Evolutionary conservation across 2,113 vertebrate species (phyloP).

Genomic region (Paralichthys olivaceus): DNA sequence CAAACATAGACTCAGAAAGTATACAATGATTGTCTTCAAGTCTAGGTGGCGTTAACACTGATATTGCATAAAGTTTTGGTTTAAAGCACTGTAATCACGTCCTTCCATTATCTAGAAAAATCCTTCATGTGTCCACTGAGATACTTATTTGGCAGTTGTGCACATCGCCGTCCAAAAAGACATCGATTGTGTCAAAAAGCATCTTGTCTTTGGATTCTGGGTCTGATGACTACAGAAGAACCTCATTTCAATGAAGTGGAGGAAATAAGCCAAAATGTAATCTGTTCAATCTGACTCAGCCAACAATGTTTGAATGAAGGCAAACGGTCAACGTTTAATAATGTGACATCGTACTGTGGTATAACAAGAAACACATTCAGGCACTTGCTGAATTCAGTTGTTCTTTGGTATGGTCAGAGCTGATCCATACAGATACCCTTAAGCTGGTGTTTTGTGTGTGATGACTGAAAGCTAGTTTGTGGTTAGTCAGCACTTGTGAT

Average conservation of each 20-base stretch:
- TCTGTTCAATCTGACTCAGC: slow-evolving; percentile 1
- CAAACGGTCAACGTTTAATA: background rate
- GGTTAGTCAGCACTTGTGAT: background rate
- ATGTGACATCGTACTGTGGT: slow-evolving; percentile 4
- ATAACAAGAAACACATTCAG: slow-evolving; percentile 5
- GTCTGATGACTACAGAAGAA: slow-evolving; percentile 3
- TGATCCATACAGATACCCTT: background rate
- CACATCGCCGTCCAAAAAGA: slow-evolving; percentile 43
- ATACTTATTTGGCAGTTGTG: slow-evolving; percentile 44
- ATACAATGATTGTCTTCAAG: slow-evolving; percentile 69
- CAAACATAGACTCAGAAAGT: slow-evolving; percentile 62
- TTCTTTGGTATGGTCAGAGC: slow-evolving; percentile 43
- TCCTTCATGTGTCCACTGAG: slow-evolving; percentile 24
- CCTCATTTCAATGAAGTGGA: slow-evolving; percentile 5
- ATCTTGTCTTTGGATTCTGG: slow-evolving; percentile 35
- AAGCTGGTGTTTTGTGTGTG: slow-evolving; percentile 11
- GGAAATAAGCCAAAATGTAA: background rate
- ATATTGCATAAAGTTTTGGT: slow-evolving; percentile 40
- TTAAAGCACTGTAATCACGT: slow-evolving; percentile 25
- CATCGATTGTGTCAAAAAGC: slow-evolving; percentile 39
- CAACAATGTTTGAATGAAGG: background rate
- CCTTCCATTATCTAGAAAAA: slow-evolving; percentile 14
- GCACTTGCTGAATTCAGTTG: slow-evolving; percentile 21
- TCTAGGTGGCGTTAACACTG: slow-evolving; percentile 69
- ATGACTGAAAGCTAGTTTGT: slow-evolving; percentile 3